These are phyloP conservation scores for Octopus bimaculoides DNA, from an alignment of 1,140 invertebrate species.

Conservation along the genomic window DNA sequence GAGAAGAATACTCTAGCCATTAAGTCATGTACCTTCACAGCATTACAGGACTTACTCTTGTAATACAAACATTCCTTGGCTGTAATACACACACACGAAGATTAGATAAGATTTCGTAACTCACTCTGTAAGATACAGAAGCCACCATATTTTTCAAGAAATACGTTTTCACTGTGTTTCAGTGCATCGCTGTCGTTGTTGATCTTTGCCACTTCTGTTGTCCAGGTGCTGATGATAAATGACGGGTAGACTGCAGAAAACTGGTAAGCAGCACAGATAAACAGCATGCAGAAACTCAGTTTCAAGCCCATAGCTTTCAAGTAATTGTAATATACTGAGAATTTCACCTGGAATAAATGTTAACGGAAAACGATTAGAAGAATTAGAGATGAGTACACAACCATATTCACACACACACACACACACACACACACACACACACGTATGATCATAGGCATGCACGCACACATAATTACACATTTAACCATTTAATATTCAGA, in stretches of 20 bases:
- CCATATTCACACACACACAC: neutral
- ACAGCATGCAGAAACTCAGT: conserved; percentile 70
- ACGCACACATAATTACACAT: neutral
- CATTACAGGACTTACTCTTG: too few species aligned
- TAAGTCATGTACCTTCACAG: too few species aligned
- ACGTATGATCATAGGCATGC: neutral
- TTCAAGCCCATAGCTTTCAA: conserved; percentile 76
- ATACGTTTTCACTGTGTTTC: too few species aligned
- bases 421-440: neutral
- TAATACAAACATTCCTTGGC: too few species aligned
- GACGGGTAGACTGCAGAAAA: conserved; percentile 19
- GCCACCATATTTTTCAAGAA: too few species aligned
- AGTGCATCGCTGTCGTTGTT: too few species aligned
- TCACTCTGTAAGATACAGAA: too few species aligned
- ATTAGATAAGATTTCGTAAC: too few species aligned
- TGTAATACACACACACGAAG: too few species aligned
- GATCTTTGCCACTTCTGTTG: neutral
- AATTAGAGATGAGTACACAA: neutral
- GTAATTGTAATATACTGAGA: conserved; percentile 83
- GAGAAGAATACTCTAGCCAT: too few species aligned
- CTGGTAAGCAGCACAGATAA: conserved; percentile 77
- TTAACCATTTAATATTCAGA: too few species aligned
- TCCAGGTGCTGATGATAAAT: conserved; percentile 30
- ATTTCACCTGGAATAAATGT: conserved; percentile 68
- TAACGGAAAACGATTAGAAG: neutral